These are phyloP conservation scores for Octomys mimax DNA, from an alignment of 2,797 vertebrate species.

Conservation along the genomic window DNA sequence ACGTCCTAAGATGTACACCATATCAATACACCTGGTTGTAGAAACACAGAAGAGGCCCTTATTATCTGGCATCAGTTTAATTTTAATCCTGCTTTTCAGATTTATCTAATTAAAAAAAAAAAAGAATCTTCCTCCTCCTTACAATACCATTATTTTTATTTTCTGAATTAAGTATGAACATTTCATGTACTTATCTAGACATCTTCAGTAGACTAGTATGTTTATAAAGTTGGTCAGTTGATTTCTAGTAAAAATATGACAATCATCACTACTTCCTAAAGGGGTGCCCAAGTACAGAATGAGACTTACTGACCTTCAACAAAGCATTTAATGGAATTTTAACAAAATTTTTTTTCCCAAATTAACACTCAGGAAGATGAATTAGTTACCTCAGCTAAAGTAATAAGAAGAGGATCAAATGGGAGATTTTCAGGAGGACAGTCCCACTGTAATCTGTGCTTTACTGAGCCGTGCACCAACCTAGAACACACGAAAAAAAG, in stretches of 20 bases:
- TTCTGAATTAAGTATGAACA: background rate
- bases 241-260: background rate
- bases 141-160: background rate
- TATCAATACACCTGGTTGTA: background rate
- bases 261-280: constrained; percentile 35
- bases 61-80: background rate
- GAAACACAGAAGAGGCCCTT: background rate
- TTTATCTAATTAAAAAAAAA: background rate
- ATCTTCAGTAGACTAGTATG: background rate
- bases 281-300: background rate
- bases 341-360: background rate
- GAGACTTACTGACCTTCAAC: constrained; percentile 2
- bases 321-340: background rate
- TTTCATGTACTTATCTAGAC: constrained; percentile 27
- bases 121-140: background rate
- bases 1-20: background rate
- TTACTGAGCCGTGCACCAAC: constrained; percentile 91
- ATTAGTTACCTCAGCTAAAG: constrained; percentile 90
- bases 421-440: constrained; percentile 88
- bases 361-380: background rate
- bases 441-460: constrained; percentile 91
- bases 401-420: constrained; percentile 92
- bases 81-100: background rate
- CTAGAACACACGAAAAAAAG: constrained; percentile 81
- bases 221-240: constrained; percentile 34